Evolutionary conservation across 1,140 invertebrate species (phyloP).

Genomic region (Caenorhabditis brenneri): DNA sequence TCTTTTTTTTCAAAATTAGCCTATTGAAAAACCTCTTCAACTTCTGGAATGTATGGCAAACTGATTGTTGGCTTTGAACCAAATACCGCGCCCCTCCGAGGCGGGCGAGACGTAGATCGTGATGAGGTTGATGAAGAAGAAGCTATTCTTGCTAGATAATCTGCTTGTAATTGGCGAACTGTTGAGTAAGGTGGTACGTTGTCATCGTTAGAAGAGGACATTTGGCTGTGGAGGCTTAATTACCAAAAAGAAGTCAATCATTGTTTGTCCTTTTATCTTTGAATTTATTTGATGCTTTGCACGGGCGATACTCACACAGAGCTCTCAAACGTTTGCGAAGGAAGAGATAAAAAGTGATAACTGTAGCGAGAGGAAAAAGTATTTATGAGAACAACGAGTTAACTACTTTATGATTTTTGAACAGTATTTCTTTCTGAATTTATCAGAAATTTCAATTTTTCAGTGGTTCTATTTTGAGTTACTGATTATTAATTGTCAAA

Average conservation of each 20-base stretch:
- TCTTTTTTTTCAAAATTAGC: not conserved
- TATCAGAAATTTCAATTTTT: too few species aligned
- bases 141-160: conserved; percentile 34
- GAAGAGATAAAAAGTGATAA: not conserved
- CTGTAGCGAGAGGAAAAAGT: not conserved
- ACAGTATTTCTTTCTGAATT: too few species aligned
- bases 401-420: too few species aligned
- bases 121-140: not conserved
- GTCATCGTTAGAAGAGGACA: conserved; percentile 13
- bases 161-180: conserved; percentile 41
- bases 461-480: too few species aligned
- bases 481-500: too few species aligned
- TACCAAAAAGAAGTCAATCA: not conserved
- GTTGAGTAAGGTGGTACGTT: conserved; percentile 47
- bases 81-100: conserved; percentile 10
- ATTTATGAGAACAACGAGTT: not conserved
- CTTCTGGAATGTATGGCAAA: conserved; percentile 51
- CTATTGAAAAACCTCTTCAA: conserved; percentile 37
- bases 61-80: conserved; percentile 32
- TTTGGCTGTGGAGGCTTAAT: not conserved
- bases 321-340: not conserved
- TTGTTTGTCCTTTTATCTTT: not conserved
- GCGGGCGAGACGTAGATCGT: not conserved
- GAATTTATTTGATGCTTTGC: not conserved
- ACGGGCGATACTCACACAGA: not conserved